Evolutionary conservation across 2,797 vertebrate genomes (phyloP).

Genomic region (Chaetophractus vellerosus): DNA sequence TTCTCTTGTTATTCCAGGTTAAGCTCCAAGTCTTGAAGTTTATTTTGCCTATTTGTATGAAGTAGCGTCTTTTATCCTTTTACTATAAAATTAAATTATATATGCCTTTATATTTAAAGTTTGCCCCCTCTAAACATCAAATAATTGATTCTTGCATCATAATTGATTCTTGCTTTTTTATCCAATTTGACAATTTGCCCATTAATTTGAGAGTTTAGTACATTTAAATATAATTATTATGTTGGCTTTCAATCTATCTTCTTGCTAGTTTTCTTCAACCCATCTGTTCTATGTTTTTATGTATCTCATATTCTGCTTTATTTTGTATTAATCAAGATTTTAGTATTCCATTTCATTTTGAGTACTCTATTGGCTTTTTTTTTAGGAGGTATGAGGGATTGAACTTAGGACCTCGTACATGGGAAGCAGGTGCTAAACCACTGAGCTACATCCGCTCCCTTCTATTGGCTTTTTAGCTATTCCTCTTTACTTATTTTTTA

Average conservation of each 20-base stretch:
- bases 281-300: neutral
- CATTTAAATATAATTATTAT: neutral
- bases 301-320: neutral
- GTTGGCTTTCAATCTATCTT: neutral
- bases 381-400: no score
- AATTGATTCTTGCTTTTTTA: neutral
- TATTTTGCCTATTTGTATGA: neutral
- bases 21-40: neutral
- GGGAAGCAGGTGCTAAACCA: no score
- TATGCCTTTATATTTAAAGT: neutral
- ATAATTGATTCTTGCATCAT: neutral
- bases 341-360: neutral
- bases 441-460: no score
- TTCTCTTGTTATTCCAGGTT: neutral
- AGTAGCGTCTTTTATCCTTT: neutral
- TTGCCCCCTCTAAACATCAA: neutral
- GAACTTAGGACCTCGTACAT: no score
- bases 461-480: neutral
- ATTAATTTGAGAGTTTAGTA: neutral
- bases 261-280: neutral
- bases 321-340: neutral
- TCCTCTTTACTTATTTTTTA: neutral
- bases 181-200: neutral
- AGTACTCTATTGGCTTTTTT: neutral
- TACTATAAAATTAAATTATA: neutral